Evolutionary conservation across 1,140 invertebrate species (phyloP).

Genomic region (Drosophila grimshawi): DNA sequence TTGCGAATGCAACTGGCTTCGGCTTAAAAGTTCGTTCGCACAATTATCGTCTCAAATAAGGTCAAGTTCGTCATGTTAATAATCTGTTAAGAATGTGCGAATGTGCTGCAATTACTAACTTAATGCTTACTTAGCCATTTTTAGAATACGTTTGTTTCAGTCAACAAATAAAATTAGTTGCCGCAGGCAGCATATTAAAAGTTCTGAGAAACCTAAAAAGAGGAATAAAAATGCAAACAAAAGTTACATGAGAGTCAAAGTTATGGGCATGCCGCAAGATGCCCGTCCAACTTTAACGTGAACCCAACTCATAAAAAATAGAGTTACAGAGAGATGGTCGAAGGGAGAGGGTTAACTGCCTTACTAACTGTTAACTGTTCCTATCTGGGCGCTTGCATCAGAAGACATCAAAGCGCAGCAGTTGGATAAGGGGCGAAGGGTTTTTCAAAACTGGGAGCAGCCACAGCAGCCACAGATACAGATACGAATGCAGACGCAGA

Average conservation of each 20-base stretch:
- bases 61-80: slow-evolving; percentile 30
- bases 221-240: slow-evolving; percentile 77
- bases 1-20: background rate
- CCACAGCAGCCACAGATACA: slow-evolving; percentile 42
- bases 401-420: slow-evolving; percentile 73
- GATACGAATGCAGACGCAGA: slow-evolving; percentile 5
- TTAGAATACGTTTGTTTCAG: slow-evolving; percentile 30
- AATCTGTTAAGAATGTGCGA: slow-evolving; percentile 7
- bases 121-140: slow-evolving; percentile 14
- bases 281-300: slow-evolving; percentile 33
- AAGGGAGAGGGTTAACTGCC: slow-evolving; percentile 43
- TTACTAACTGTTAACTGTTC: slow-evolving; percentile 53
- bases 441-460: slow-evolving; percentile 13
- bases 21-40: slow-evolving; percentile 1
- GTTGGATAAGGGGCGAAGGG: slow-evolving; percentile 27
- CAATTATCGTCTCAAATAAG: slow-evolving; percentile 15
- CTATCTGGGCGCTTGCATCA: slow-evolving; percentile 69
- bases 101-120: background rate
- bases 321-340: slow-evolving; percentile 15
- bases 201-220: slow-evolving; percentile 55
- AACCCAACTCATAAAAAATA: slow-evolving; percentile 65
- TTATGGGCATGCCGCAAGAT: slow-evolving; percentile 63
- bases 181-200: slow-evolving; percentile 44
- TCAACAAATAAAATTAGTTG: slow-evolving; percentile 50
- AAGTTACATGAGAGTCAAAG: slow-evolving; percentile 71